A percentile compares a stretch with the other conserved stretches of the same genome.
phyloP scores from a whole-genome alignment of 2,113 vertebrate species.

The Trachemys scripta region DNA sequence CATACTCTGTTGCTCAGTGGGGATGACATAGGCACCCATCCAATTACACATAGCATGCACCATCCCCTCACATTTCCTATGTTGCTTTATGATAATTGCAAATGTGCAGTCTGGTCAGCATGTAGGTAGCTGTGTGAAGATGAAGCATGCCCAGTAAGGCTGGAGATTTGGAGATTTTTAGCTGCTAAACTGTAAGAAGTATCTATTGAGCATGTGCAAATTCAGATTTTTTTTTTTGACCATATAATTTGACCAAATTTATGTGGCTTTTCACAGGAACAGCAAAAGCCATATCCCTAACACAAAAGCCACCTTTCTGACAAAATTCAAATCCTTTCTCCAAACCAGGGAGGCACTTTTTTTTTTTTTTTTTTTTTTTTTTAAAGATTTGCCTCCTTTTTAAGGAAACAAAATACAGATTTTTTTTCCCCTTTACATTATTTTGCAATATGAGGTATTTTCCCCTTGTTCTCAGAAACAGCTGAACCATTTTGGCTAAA shows the following conservation, averaged over 20 bases:
- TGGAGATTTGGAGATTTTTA: background rate
- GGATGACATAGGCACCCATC: background rate
- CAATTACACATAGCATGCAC: background rate
- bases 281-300: background rate
- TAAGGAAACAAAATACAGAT: background rate
- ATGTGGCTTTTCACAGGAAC: background rate
- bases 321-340: background rate
- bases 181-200: background rate
- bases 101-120: too few relatives aligned
- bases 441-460: background rate
- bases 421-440: background rate
- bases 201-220: background rate
- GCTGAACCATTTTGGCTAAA: background rate
- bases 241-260: background rate
- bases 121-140: too few relatives aligned
- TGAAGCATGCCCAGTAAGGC: background rate
- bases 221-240: background rate
- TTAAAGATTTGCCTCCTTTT: background rate
- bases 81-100: too few relatives aligned
- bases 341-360: background rate
- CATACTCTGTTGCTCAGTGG: background rate
- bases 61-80: too few relatives aligned
- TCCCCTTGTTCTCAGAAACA: background rate
- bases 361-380: background rate
- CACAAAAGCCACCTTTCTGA: background rate